Conservation (phyloP, 2,113 vertebrate genomes). For the Puffinus mauretanicus region DNA sequence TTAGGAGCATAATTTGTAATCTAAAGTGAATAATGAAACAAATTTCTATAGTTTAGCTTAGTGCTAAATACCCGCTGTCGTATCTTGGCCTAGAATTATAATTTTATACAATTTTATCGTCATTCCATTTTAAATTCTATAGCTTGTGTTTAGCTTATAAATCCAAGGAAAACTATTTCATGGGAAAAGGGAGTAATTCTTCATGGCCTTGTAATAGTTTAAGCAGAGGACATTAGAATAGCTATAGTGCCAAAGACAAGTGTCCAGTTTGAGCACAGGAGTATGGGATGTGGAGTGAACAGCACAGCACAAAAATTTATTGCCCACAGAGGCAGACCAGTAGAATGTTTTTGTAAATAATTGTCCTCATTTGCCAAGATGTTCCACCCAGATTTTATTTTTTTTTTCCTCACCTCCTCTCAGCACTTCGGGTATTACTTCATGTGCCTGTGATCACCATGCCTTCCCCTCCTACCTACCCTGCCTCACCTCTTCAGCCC, state of each 20-base stretch:
- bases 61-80: neutral
- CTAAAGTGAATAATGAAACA: neutral
- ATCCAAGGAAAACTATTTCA: neutral
- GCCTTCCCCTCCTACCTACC: neutral
- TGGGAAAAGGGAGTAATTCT: neutral
- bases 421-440: neutral
- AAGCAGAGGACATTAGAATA: neutral
- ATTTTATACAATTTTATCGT: neutral
- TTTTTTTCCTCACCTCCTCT: neutral
- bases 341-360: neutral
- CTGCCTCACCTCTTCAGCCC: neutral
- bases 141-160: neutral
- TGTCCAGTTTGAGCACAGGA: neutral
- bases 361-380: neutral
- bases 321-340: neutral
- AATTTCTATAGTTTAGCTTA: neutral
- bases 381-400: too few species aligned
- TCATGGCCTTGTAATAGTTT: neutral
- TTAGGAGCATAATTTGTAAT: neutral
- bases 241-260: neutral
- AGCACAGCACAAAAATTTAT: neutral
- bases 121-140: neutral
- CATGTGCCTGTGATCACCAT: neutral
- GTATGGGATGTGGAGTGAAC: neutral
- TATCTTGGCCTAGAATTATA: neutral